Percentiles rank a stretch among this genome's conserved stretches.
These are phyloP conservation scores for Microtus montanus DNA, from an alignment of 2,113 vertebrate species.

Conservation along the genomic window DNA sequence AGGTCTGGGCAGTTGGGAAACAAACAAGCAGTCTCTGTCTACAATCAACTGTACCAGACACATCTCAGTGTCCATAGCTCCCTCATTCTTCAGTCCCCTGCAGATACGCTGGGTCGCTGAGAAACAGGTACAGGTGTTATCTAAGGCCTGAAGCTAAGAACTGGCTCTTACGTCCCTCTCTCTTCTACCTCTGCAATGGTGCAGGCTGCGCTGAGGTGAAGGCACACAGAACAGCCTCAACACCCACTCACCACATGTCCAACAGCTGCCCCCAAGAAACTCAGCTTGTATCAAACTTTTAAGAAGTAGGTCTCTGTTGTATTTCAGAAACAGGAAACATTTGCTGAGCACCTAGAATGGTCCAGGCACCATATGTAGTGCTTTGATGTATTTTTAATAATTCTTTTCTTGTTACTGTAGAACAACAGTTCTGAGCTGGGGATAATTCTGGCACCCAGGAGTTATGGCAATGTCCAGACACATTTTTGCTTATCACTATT, in stretches of 20 bases:
- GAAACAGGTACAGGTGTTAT: background rate
- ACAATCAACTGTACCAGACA: background rate
- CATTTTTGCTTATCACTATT: background rate
- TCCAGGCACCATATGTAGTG: background rate
- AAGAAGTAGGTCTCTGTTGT: conserved; percentile 9
- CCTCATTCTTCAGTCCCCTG: background rate
- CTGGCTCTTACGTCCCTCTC: background rate
- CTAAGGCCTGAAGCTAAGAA: background rate
- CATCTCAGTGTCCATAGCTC: background rate
- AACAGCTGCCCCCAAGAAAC: background rate
- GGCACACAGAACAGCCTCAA: background rate
- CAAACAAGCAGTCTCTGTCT: too few species aligned
- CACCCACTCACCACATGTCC: background rate
- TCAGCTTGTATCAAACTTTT: background rate
- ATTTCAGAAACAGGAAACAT: conserved; percentile 48
- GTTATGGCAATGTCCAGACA: background rate
- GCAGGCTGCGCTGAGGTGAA: background rate
- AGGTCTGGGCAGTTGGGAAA: too few species aligned
- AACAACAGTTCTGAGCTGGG: conserved; percentile 15
- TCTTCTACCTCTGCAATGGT: background rate
- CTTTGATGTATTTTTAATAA: conserved; percentile 15
- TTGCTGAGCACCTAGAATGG: background rate
- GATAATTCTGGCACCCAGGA: background rate
- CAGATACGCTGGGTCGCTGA: background rate
- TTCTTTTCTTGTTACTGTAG: background rate